Conservation (phyloP, 2,113 vertebrate genomes). For the Boulengerochromis microlepis region DNA sequence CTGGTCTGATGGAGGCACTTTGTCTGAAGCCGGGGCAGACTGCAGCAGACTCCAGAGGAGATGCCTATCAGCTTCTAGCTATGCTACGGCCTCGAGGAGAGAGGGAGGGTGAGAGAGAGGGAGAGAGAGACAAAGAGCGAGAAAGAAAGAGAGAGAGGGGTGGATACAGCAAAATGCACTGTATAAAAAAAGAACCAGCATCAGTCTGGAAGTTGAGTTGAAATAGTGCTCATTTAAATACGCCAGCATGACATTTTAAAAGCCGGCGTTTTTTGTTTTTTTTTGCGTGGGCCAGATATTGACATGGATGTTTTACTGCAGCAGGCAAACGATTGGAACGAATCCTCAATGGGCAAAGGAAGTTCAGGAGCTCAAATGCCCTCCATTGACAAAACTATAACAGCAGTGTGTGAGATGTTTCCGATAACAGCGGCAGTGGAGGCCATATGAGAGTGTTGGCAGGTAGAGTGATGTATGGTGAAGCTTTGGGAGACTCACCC, state of each 20-base stretch:
- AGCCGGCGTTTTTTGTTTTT: rapidly evolving
- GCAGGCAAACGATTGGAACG: not conserved
- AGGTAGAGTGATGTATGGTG: constrained; percentile 46
- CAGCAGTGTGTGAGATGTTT: not conserved
- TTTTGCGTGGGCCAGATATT: not conserved
- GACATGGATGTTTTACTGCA: not conserved
- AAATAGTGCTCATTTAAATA: not conserved
- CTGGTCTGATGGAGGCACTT: constrained; percentile 74
- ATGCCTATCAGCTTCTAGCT: constrained; percentile 76
- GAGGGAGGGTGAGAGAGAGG: constrained; percentile 8
- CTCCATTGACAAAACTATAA: not conserved
- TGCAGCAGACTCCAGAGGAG: constrained; percentile 75
- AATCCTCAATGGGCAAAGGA: constrained; percentile 27
- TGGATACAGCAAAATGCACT: constrained; percentile 12
- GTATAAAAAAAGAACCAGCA: not conserved
- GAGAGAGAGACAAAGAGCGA: not conserved
- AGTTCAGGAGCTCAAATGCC: not conserved
- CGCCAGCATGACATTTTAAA: not conserved
- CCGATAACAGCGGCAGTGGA: constrained; percentile 15
- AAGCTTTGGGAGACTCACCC: constrained; percentile 17
- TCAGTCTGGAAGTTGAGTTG: not conserved
- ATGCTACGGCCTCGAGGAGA: constrained; percentile 61
- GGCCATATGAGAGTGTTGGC: constrained; percentile 44
- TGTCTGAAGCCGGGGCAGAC: constrained; percentile 76
- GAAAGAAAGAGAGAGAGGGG: not conserved